Evolutionary conservation across 2,797 vertebrate species (phyloP).

Genomic region (Pterois miles): DNA sequence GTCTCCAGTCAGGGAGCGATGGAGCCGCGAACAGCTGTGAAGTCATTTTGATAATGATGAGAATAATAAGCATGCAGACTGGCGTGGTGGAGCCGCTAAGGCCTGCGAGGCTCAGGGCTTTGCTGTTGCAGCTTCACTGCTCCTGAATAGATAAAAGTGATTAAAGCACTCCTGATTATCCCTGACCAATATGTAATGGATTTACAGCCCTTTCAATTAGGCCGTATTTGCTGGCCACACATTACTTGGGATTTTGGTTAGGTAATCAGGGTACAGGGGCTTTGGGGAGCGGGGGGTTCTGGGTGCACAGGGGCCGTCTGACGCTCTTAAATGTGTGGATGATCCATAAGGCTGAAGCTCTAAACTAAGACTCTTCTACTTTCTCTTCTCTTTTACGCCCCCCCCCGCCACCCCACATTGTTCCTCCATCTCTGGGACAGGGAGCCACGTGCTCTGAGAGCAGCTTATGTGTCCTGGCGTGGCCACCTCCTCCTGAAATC

Average conservation of each 20-base stretch:
- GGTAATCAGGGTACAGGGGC: conserved; percentile 88
- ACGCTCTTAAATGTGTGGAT: conserved; percentile 84
- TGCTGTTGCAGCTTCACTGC: conserved; percentile 98
- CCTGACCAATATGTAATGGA: conserved; percentile 99
- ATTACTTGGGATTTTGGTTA: conserved; percentile 95
- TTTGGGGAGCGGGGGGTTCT: conserved; percentile 82
- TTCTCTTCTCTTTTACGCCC: conserved; percentile 31
- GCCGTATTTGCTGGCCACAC: conserved; percentile 97
- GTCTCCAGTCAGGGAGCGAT: conserved; percentile 93
- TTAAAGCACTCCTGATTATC: conserved; percentile 99
- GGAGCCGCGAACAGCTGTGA: conserved; percentile 95
- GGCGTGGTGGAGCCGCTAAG: conserved; percentile 76
- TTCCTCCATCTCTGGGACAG: conserved; percentile 56
- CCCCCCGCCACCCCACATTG: conserved; percentile 29
- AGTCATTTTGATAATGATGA: conserved; percentile 99
- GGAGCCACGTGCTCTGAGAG: conserved; percentile 64
- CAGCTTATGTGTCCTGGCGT: conserved; percentile 70
- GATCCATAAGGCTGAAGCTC: conserved; percentile 79
- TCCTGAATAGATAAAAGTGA: conserved; percentile 99
- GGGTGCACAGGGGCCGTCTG: conserved; percentile 82
- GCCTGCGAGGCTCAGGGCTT: conserved; percentile 93
- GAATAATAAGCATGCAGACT: conserved; percentile 93
- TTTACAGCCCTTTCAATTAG: conserved; percentile 99
- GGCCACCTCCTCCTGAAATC: conserved; percentile 88
- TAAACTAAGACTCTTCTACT: conserved; percentile 70